Evolutionary conservation across 2,797 vertebrate genomes (phyloP).

Genomic region (Sebastes hubbsi): DNA sequence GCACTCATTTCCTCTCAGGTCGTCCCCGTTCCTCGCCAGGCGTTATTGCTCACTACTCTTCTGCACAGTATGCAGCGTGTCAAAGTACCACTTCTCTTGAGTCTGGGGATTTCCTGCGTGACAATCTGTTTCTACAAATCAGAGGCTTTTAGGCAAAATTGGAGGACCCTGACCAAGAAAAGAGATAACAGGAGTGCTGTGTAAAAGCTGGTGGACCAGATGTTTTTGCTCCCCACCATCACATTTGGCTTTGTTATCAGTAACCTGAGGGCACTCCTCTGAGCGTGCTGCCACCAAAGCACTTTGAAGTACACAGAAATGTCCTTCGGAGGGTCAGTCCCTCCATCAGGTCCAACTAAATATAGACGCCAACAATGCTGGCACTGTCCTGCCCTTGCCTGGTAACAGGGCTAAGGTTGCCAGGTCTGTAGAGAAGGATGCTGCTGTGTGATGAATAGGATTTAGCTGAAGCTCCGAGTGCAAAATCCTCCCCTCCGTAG

Average conservation of each 20-base stretch:
- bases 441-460: constrained; percentile 77
- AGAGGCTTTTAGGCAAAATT: constrained; percentile 33
- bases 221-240: constrained; percentile 8
- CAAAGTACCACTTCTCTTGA: constrained; percentile 33
- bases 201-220: constrained; percentile 22
- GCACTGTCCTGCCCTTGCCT: constrained; percentile 56
- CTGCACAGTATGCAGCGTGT: constrained; percentile 17
- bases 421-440: constrained; percentile 72
- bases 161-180: constrained; percentile 14
- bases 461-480: constrained; percentile 65
- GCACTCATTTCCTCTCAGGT: constrained; percentile 39
- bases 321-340: constrained; percentile 53
- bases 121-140: constrained; percentile 42
- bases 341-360: constrained; percentile 68
- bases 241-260: constrained; percentile 28
- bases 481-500: constrained; percentile 50
- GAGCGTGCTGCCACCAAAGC: constrained; percentile 35
- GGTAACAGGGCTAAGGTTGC: constrained; percentile 64
- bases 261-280: constrained; percentile 22
- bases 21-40: not conserved
- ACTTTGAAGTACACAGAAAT: constrained; percentile 51
- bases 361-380: constrained; percentile 70
- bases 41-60: constrained; percentile 3
- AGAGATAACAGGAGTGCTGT: not conserved
- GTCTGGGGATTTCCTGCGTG: constrained; percentile 15